Conservation (phyloP, 2,888 invertebrate species). For the Drosophila pegasa region DNA sequence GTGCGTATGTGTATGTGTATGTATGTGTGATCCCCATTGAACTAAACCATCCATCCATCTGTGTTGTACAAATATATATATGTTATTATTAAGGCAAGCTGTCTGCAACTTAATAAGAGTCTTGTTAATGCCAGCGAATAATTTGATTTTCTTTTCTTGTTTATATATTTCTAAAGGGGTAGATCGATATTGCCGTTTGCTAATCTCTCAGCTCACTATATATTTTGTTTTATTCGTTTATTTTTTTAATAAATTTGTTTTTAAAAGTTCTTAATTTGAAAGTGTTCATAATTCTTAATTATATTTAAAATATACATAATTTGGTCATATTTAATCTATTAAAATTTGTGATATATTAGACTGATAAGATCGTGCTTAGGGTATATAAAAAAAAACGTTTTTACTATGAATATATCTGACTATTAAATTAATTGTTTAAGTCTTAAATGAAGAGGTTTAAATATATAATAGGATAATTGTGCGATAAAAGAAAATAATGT, state of each 20-base stretch:
- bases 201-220: background rate
- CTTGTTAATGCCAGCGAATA: constrained; percentile 4
- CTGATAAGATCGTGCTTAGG: background rate
- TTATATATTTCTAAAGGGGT: background rate
- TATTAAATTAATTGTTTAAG: too few relatives aligned
- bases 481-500: background rate
- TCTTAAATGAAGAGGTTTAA: background rate
- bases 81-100: background rate
- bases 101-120: constrained; percentile 7
- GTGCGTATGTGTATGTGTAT: background rate
- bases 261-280: background rate
- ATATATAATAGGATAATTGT: background rate
- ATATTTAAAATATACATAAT: background rate
- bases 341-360: background rate
- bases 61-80: constrained; percentile 11
- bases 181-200: background rate
- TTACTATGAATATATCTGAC: background rate
- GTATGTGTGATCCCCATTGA: background rate
- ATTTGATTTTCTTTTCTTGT: background rate
- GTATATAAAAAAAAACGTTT: background rate
- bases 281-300: background rate
- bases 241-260: background rate
- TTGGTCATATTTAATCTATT: background rate
- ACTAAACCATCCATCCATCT: constrained; percentile 5
- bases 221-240: background rate